These are phyloP conservation scores for Myotis planiceps DNA, from an alignment of 2,797 vertebrate species.

Conservation along the genomic window DNA sequence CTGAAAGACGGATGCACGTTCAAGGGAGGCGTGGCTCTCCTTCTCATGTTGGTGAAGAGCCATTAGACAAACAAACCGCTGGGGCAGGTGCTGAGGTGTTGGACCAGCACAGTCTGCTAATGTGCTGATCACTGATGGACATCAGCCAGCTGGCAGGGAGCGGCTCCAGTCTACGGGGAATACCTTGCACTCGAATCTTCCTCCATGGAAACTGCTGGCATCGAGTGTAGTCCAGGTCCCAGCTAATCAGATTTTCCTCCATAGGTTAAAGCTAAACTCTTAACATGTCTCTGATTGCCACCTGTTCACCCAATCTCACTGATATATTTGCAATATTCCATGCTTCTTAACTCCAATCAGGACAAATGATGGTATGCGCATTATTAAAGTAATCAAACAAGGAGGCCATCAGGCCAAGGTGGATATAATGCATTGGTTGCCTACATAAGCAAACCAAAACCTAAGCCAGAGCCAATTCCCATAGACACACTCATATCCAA, in stretches of 20 bases:
- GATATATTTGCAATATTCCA: neutral
- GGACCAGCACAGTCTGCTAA: neutral
- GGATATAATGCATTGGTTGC: neutral
- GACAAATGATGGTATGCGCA: neutral
- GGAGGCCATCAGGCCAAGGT: neutral
- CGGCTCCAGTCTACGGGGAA: neutral
- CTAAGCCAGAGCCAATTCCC: neutral
- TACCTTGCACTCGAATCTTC: neutral
- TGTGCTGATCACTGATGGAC: slow-evolving; percentile 47
- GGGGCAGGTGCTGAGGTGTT: neutral
- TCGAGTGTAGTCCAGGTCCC: neutral
- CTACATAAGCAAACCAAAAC: neutral
- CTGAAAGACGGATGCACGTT: neutral
- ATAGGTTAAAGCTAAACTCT: neutral
- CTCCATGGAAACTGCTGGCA: neutral
- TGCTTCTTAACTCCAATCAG: neutral
- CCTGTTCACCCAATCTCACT: neutral
- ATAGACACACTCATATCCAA: neutral
- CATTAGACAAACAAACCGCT: slow-evolving; percentile 59
- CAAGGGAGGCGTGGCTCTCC: neutral
- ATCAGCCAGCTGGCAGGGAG: slow-evolving; percentile 38
- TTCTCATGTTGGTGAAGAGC: neutral
- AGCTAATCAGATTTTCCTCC: neutral
- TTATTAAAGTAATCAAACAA: neutral
- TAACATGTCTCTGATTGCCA: neutral